Evolutionary conservation across 2,113 vertebrate species (phyloP).

Genomic region (Amblyornis subalaris): DNA sequence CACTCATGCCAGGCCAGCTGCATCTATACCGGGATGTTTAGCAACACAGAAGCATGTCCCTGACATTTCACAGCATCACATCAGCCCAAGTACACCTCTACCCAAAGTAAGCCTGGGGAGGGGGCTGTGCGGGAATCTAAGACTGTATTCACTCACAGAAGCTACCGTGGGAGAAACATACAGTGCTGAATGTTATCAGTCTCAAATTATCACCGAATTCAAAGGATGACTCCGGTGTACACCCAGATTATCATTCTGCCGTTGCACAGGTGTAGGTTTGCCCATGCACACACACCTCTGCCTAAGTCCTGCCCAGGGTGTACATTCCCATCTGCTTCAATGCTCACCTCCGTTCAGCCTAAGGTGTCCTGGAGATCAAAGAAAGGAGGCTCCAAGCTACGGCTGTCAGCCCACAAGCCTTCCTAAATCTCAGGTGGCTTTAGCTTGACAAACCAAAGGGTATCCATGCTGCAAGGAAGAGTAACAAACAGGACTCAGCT

Average conservation of each 20-base stretch:
- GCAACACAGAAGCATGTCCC: background rate
- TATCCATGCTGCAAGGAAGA: background rate
- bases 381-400: background rate
- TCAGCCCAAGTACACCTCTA: background rate
- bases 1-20: background rate
- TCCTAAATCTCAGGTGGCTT: background rate
- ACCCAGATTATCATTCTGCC: background rate
- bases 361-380: background rate
- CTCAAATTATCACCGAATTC: background rate
- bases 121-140: background rate
- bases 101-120: background rate
- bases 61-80: background rate
- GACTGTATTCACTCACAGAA: background rate
- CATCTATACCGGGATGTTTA: background rate
- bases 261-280: accelerated
- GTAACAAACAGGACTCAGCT: background rate
- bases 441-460: background rate
- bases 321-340: background rate
- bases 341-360: background rate
- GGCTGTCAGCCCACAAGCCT: background rate
- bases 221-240: accelerated
- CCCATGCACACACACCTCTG: background rate
- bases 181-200: background rate
- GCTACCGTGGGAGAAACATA: background rate
- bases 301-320: accelerated